A percentile compares a stretch with the other conserved stretches of the same genome.
These are phyloP conservation scores for Addax nasomaculatus DNA, from an alignment of 2,113 vertebrate species.

Conservation along the genomic window DNA sequence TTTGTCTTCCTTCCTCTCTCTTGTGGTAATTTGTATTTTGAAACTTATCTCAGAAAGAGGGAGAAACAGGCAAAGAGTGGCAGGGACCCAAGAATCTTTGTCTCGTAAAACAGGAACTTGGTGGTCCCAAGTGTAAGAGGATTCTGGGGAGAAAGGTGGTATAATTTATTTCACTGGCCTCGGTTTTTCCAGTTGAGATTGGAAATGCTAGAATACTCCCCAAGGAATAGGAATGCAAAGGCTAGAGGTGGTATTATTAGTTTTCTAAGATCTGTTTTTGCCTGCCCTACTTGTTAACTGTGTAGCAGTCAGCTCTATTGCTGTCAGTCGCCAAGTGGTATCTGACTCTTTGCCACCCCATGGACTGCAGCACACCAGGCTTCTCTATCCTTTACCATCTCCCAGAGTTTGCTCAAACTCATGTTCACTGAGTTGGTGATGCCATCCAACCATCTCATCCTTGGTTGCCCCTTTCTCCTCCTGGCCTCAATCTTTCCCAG, in stretches of 20 bases:
- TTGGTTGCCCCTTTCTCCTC: background rate
- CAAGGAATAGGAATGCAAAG: background rate
- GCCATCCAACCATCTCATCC: background rate
- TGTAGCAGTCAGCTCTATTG: background rate
- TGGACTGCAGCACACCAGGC: background rate
- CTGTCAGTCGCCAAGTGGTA: background rate
- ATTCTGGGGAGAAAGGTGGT: background rate
- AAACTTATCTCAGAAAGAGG: slow-evolving; percentile 43
- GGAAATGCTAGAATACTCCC: background rate
- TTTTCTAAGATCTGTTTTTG: background rate
- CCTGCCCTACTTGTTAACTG: background rate
- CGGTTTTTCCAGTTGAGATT: background rate
- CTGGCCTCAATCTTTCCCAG: background rate
- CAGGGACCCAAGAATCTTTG: background rate
- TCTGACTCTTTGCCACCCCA: background rate
- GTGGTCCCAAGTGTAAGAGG: background rate
- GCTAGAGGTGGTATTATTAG: background rate
- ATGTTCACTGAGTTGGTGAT: background rate
- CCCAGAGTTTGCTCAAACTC: background rate
- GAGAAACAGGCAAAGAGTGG: background rate
- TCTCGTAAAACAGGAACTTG: background rate
- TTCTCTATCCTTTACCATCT: background rate
- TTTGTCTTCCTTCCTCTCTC: background rate
- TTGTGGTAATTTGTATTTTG: slow-evolving; percentile 53
- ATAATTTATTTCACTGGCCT: background rate